Evolutionary conservation across 1,140 invertebrate genomes (phyloP), one percentile per base, ranked within the genome.

Genomic region (Belonocnema kinseyi): DNA sequence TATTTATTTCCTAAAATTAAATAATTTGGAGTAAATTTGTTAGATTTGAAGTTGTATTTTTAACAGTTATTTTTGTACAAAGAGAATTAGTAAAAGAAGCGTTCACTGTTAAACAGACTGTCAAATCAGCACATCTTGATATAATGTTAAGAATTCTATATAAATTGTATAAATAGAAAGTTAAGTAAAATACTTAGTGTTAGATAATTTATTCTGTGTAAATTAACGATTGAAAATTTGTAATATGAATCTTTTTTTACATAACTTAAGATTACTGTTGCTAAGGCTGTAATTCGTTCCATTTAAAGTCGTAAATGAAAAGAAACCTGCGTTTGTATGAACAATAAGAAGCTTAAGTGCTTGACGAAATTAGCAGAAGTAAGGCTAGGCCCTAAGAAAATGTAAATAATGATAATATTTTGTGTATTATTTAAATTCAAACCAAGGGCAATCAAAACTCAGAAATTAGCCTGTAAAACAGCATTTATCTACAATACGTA

Each of bases 141-240:
- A 33, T 66, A 40, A 66, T 66, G 61, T 66, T 66, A 66, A 46
- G 61, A 16, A 66, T 66, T 66, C 16, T 66, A 66, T 66, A 66
- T 33, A 66, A 66, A 40, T 40, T 66, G 61, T 66, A 66, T 66
- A 66, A 66, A 66, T 66, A 66, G 33, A 66, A 1, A 46, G 33
- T 11, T 66, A 66, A 66, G 61, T 5, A 40, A 66, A 61, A 53
- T 73, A 75, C 40, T 82, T 83, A 83, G 82, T 46, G 50, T 19
- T 85, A 85, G 82, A 83, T 85, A 83, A 85, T 85, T 85, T 85
- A 85, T 85, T 85, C 81, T 76, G 78, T 78, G 73, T 85, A 83
- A 66, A 66, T n/a, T 66, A 66, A 66, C n/a, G 46, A 66, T 66
- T 66, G 61, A 66, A 40, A 40, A 66, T 66, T 66, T 66, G 61